These are phyloP conservation scores for Stegana nigrithorax DNA, from an alignment of 2,888 invertebrate genomes.

Conservation along the genomic window DNA sequence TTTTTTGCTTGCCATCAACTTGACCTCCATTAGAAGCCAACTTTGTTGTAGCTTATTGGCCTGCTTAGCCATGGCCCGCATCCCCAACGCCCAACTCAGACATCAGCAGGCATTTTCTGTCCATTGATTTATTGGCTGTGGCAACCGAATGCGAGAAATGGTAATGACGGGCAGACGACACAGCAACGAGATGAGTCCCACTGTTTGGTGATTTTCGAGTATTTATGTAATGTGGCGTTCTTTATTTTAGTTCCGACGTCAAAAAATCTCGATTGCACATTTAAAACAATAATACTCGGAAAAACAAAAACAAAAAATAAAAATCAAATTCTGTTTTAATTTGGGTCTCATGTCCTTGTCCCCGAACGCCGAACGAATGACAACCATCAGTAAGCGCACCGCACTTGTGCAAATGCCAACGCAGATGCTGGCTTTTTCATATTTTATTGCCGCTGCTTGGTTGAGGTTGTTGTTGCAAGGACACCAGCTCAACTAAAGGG, in stretches of 20 bases:
- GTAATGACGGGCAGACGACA: background rate
- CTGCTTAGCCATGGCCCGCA: background rate
- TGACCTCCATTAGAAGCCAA: slow-evolving; percentile 18
- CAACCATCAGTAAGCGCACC: too few relatives aligned
- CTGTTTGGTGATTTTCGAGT: background rate
- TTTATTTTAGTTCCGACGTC: background rate
- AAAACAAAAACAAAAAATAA: background rate
- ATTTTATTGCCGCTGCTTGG: too few relatives aligned
- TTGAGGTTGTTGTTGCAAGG: slow-evolving; percentile 4
- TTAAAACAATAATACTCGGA: slow-evolving; percentile 2
- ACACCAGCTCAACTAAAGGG: background rate
- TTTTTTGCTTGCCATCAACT: slow-evolving; percentile 7
- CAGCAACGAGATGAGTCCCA: background rate
- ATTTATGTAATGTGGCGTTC: background rate
- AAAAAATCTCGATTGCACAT: background rate
- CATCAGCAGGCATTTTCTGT: slow-evolving; percentile 3
- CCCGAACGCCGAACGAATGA: too few relatives aligned
- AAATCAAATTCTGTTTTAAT: background rate
- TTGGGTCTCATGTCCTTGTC: too few relatives aligned
- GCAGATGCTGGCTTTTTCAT: too few relatives aligned
- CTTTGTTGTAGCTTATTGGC: slow-evolving; percentile 8
- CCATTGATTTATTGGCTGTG: slow-evolving; percentile 10
- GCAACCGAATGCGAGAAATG: background rate
- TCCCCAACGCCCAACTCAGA: background rate
- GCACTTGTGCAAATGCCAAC: too few relatives aligned